Conservation (phyloP, 2,113 vertebrate species). For the Smithornis capensis region DNA sequence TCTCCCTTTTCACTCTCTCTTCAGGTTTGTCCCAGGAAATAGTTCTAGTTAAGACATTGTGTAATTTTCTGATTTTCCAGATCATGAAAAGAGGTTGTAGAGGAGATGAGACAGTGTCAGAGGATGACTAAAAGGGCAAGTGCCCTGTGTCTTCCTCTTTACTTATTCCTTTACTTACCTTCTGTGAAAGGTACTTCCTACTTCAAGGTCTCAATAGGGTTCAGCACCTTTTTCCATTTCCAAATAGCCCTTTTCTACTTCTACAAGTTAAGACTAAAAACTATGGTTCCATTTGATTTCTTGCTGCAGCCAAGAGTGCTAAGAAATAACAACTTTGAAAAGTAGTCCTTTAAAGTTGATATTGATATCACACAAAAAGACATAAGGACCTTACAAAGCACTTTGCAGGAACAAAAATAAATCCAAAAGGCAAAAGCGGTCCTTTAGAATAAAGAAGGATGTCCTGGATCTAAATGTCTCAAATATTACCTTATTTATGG, state of each 20-base stretch:
- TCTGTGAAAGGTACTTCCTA: neutral
- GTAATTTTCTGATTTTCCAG: neutral
- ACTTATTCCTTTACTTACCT: neutral
- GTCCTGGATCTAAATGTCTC: neutral
- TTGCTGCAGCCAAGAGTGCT: neutral
- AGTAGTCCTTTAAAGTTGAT: neutral
- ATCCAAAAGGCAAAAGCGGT: neutral
- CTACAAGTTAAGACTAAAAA: neutral
- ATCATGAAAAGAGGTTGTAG: neutral
- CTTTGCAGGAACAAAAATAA: neutral
- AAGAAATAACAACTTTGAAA: constrained; percentile 12
- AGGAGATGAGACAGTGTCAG: neutral
- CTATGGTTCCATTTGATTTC: neutral
- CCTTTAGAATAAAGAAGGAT: neutral
- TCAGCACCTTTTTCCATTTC: constrained; percentile 7
- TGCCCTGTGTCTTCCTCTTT: neutral
- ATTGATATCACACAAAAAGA: neutral
- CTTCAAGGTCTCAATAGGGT: neutral
- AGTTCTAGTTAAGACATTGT: neutral
- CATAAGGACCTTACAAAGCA: neutral
- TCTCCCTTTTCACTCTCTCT: neutral
- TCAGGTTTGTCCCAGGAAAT: neutral
- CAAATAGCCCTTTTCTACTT: neutral
- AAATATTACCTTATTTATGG: neutral
- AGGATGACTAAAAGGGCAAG: neutral